A percentile compares a stretch with the other conserved stretches of the same genome.
Evolutionary conservation across 1,140 invertebrate species (phyloP).

Genomic region (Halesus radiatus): DNA sequence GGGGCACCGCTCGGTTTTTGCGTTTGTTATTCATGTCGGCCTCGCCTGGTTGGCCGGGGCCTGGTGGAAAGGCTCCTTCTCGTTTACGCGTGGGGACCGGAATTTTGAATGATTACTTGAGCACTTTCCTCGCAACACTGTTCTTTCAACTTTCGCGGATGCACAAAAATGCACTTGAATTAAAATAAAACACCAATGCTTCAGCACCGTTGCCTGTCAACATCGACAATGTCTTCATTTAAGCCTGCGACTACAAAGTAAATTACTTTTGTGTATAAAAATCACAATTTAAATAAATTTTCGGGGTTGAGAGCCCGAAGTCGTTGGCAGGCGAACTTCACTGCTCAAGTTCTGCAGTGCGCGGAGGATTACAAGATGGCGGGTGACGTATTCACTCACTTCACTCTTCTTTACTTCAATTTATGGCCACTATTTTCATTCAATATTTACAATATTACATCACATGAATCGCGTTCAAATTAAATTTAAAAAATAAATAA

Average conservation of each 20-base stretch:
- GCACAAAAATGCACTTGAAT: conserved; percentile 71
- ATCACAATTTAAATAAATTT: conserved; percentile 69
- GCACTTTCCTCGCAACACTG: conserved; percentile 70
- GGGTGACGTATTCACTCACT: conserved; percentile 66
- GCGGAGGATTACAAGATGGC: conserved; percentile 71
- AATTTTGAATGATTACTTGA: conserved; percentile 73
- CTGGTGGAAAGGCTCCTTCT: conserved; percentile 72
- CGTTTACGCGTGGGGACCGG: conserved; percentile 75
- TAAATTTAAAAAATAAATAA: conserved; percentile 26
- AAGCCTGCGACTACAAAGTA: conserved; percentile 70
- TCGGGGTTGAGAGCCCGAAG: conserved; percentile 68
- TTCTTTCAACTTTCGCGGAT: conserved; percentile 71
- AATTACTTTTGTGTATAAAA: conserved; percentile 71
- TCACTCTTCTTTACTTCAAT: conserved; percentile 54
- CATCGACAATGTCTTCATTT: conserved; percentile 60
- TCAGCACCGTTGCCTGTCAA: conserved; percentile 31
- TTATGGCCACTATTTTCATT: conserved; percentile 41
- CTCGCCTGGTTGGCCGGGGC: conserved; percentile 65
- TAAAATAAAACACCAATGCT: conserved; percentile 45
- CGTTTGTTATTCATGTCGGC: conserved; percentile 73
- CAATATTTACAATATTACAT: conserved; percentile 5
- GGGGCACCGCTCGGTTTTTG: conserved; percentile 72
- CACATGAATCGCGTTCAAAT: conserved; percentile 12
- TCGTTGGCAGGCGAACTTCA: conserved; percentile 65
- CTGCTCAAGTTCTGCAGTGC: conserved; percentile 70